phyloP scores from a whole-genome alignment of 2,888 invertebrate species.

The Rhamnusium bicolor region DNA sequence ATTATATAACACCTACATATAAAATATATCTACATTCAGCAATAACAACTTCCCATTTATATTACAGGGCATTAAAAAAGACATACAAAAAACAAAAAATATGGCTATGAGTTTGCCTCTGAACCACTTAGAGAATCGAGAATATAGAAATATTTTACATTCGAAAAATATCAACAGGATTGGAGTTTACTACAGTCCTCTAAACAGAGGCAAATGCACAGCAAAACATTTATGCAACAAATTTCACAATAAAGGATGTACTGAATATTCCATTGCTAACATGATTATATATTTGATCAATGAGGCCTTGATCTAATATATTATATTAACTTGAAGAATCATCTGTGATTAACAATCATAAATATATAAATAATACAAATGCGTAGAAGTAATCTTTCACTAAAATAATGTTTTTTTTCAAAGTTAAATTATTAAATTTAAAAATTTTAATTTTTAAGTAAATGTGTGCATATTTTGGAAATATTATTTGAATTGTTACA shows the following conservation, averaged over 20 bases:
- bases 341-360: too few relatives aligned
- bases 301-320: too few relatives aligned
- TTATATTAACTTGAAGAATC: too few relatives aligned
- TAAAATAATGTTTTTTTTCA: too few relatives aligned
- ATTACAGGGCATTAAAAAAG: conserved; percentile 14
- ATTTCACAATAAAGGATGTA: not conserved
- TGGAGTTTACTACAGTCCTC: not conserved
- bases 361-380: too few relatives aligned
- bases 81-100: conserved; percentile 1
- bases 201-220: conserved; percentile 1
- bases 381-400: too few relatives aligned
- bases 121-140: not conserved
- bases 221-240: not conserved
- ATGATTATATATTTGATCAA: too few relatives aligned
- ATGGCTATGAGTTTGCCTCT: not conserved
- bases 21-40: conserved; percentile 50
- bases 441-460: too few relatives aligned
- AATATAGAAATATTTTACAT: not conserved
- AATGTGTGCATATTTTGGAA: too few relatives aligned
- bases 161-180: not conserved
- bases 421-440: too few relatives aligned
- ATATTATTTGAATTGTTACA: too few relatives aligned
- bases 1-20: conserved; percentile 47
- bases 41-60: conserved; percentile 48
- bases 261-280: not conserved